Conservation (phyloP, 2,888 invertebrate genomes). For the Subacronicta megacephala region DNA sequence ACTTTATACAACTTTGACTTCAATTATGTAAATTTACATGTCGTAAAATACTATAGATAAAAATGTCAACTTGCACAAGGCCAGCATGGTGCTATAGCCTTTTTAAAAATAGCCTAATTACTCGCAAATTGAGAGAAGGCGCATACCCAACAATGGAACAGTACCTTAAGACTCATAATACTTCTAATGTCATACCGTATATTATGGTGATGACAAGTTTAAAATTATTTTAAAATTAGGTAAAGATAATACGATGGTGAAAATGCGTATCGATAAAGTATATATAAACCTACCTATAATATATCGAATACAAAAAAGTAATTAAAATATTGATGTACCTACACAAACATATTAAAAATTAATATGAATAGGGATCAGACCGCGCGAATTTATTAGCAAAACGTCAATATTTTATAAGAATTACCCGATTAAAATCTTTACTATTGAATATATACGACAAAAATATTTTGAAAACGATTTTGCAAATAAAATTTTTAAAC, state of each 20-base stretch:
- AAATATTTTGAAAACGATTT: constrained; percentile 34
- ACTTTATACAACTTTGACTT: too few species aligned
- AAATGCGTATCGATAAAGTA: constrained; percentile 2
- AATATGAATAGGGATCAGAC: constrained; percentile 66
- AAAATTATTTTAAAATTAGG: constrained; percentile 24
- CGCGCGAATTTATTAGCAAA: constrained; percentile 72
- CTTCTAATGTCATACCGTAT: constrained; percentile 43
- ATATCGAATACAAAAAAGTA: constrained; percentile 1
- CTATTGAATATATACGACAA: constrained; percentile 37
- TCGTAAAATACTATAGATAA: constrained; percentile 3
- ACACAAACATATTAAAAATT: constrained; percentile 7
- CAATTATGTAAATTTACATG: constrained; percentile 3
- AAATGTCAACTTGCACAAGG: background rate
- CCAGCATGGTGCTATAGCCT: background rate
- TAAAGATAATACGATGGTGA: background rate
- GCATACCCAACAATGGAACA: background rate
- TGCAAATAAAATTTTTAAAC: constrained; percentile 22
- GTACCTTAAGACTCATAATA: too few species aligned
- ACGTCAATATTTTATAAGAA: constrained; percentile 56
- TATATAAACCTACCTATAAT: too few species aligned
- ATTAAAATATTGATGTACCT: constrained; percentile 3
- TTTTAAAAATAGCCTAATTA: too few species aligned
- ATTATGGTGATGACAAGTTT: constrained; percentile 37
- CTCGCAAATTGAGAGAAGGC: background rate
- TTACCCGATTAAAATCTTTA: constrained; percentile 35